Base-by-base conservation (phyloP, 2,797 vertebrate species). In the Malacoraja senta region DNA sequence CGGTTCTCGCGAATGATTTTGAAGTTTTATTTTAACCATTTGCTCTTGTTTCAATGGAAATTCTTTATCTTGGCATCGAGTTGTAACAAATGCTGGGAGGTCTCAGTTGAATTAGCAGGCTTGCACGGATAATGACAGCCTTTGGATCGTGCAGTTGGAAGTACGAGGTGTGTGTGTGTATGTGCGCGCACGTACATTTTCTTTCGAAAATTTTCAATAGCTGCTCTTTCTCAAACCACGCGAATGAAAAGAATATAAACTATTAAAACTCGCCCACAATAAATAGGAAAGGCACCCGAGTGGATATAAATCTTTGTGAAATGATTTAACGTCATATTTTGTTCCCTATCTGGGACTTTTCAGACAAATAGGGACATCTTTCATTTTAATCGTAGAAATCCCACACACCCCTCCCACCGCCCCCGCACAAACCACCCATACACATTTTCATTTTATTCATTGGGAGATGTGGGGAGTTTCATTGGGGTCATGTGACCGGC, bases 21-120 rank as follows among this genome's bases (percentile, higher is more conserved):
- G 53, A 76, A 91, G 72, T 94, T 93, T 94, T 93, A 95, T 88
- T n/a, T 80, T 91, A 93, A 93, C 53, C 79, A 86, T 95, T 94
- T 74, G 90, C 71, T 92, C 90, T 92, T 44, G 35, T 76, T 95
- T 96, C 95, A 95, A 96, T 96, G 95, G 96, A 96, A 96, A 96
- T 94, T 95, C 96, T 97, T 96, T 94, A 96, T 95, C 95, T 95
- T 96, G 96, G 96, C 97, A 95, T 97, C 96, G 96, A 96, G 96
- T 97, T 97, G 96, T 96, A 97, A 95, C 94, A 95, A 96, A 96
- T 96, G 94, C 96, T 97, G 97, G 97, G 97, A 98, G 97, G 97
- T 97, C 97, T 95, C 84, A 95, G 94, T 93, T 95, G 95, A 95
- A 96, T 97, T 96, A 96, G 95, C 95, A 96, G 95, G 96, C 96